phyloP scores from a whole-genome alignment of 2,888 invertebrate genomes.

The Polyommatus icarus region DNA sequence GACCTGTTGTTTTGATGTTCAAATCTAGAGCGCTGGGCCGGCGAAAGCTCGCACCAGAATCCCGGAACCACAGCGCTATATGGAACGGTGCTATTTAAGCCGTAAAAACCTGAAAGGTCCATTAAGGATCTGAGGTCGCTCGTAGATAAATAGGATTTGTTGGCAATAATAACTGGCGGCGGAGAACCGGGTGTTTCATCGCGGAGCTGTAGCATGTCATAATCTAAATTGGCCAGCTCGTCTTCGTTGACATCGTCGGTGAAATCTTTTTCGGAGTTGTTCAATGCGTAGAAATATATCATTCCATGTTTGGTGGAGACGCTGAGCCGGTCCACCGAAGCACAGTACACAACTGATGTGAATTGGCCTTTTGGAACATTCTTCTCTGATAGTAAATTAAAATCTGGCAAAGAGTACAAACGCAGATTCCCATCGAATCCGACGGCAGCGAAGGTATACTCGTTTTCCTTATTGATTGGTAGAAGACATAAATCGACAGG shows the following conservation, averaged over 20 bases:
- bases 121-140: slow-evolving; percentile 85
- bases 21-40: slow-evolving; percentile 92
- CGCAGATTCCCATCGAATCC: slow-evolving; percentile 88
- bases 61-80: slow-evolving; percentile 95
- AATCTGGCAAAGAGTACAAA: slow-evolving; percentile 85
- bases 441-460: slow-evolving; percentile 85
- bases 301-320: slow-evolving; percentile 90
- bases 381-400: slow-evolving; percentile 85
- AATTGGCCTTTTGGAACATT: slow-evolving; percentile 86
- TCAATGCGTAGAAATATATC: slow-evolving; percentile 90
- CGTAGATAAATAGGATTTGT: slow-evolving; percentile 79
- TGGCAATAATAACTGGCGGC: slow-evolving; percentile 75
- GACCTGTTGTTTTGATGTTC: slow-evolving; percentile 94
- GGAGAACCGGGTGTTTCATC: slow-evolving; percentile 60
- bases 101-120: slow-evolving; percentile 88
- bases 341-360: slow-evolving; percentile 91
- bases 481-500: slow-evolving; percentile 86
- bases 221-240: slow-evolving; percentile 76
- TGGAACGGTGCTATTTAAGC: slow-evolving; percentile 73
- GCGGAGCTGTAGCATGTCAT: slow-evolving; percentile 66
- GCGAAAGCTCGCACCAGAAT: slow-evolving; percentile 96
- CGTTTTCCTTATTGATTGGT: slow-evolving; percentile 75
- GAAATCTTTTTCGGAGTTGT: slow-evolving; percentile 86
- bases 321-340: slow-evolving; percentile 92
- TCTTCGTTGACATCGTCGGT: slow-evolving; percentile 87